Percentiles rank a stretch among this genome's conserved stretches.
phyloP scores from a whole-genome alignment of 1,140 invertebrate species.

The Bombus picipes region DNA sequence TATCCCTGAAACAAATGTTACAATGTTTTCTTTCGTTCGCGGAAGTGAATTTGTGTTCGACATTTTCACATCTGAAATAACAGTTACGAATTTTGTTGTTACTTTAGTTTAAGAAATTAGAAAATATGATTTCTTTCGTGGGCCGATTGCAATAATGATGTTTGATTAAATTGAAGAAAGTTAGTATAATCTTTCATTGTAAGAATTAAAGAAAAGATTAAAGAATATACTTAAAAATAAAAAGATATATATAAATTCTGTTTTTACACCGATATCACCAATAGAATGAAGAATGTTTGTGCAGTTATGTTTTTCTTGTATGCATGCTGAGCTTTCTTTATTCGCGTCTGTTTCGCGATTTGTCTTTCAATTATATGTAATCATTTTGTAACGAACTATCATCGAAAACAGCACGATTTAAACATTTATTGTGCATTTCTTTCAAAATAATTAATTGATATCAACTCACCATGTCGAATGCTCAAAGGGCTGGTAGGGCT shows the following conservation, averaged over 20 bases:
- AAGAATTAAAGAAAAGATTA: not conserved
- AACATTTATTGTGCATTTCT: not conserved
- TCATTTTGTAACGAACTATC: no score
- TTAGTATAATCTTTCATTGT: not conserved
- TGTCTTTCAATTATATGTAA: not conserved
- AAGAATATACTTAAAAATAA: no score
- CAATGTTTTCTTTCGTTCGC: not conserved
- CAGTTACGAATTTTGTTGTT: not conserved
- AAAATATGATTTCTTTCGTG: not conserved
- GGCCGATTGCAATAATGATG: not conserved
- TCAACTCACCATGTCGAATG: constrained; percentile 76
- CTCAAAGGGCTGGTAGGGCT: constrained; percentile 80
- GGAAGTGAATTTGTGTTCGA: not conserved
- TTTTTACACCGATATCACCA: not conserved
- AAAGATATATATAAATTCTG: not conserved
- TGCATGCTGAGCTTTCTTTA: no score
- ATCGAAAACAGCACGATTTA: not conserved
- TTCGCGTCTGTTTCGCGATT: not conserved
- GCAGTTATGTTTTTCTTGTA: not conserved
- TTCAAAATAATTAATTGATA: not conserved
- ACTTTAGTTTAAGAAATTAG: not conserved
- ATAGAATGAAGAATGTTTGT: not conserved
- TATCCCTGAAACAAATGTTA: no score
- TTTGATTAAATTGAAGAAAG: not conserved
- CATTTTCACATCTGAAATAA: constrained; percentile 6